Conservation (phyloP, 2,797 vertebrate genomes). For the Xenops minutus region DNA sequence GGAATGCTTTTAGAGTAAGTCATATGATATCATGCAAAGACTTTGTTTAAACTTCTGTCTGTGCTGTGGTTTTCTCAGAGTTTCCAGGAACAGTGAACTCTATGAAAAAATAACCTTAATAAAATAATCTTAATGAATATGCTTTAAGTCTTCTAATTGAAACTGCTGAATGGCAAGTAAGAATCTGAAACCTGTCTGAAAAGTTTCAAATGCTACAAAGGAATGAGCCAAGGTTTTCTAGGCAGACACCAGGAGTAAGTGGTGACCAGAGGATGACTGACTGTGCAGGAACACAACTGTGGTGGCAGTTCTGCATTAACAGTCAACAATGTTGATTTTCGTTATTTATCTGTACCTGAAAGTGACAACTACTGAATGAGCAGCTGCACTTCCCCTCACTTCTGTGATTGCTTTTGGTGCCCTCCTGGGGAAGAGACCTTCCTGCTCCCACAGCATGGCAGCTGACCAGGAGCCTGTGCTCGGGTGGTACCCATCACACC, state of each 20-base stretch:
- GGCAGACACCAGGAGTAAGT: neutral
- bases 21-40: neutral
- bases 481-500: neutral
- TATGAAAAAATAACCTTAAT: neutral
- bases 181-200: neutral
- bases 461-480: neutral
- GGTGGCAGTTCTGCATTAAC: neutral
- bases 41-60: neutral
- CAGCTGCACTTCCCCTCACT: neutral
- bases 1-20: neutral
- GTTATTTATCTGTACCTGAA: neutral
- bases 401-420: rapidly evolving
- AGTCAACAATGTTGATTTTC: neutral
- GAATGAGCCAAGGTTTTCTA: neutral
- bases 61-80: neutral
- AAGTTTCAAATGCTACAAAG: neutral
- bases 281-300: rapidly evolving
- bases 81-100: neutral
- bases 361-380: neutral
- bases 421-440: neutral
- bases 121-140: neutral
- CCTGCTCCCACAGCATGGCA: rapidly evolving
- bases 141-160: neutral
- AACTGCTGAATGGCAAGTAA: neutral
- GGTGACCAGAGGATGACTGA: neutral